Conservation (phyloP, 2,888 invertebrate genomes). For the Meteorus colon region DNA sequence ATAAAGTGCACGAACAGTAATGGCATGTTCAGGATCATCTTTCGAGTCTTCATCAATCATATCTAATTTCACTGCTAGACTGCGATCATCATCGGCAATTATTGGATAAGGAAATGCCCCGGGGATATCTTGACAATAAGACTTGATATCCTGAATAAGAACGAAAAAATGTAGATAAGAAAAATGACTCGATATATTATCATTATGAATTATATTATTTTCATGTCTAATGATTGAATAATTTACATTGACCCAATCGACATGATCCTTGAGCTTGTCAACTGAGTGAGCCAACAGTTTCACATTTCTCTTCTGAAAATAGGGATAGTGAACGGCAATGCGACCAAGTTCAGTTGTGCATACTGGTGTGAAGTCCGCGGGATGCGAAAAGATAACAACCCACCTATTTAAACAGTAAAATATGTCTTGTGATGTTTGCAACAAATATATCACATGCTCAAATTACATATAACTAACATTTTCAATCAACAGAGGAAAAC, state of each 20-base stretch:
- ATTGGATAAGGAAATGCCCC: slow-evolving; percentile 88
- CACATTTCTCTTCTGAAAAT: slow-evolving; percentile 82
- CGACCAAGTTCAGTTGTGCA: slow-evolving; percentile 91
- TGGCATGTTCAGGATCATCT: slow-evolving; percentile 79
- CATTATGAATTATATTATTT: background rate
- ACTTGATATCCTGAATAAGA: slow-evolving; percentile 78
- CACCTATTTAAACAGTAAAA: slow-evolving; percentile 76
- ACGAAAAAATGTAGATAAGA: slow-evolving; percentile 14
- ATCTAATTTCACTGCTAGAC: slow-evolving; percentile 82
- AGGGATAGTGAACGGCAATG: slow-evolving; percentile 80
- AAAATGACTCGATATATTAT: background rate
- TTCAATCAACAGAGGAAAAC: background rate
- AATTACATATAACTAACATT: background rate
- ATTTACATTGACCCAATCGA: slow-evolving; percentile 83
- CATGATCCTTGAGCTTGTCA: slow-evolving; percentile 83
- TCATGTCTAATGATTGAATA: slow-evolving; percentile 20
- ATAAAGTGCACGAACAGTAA: slow-evolving; percentile 85
- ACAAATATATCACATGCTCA: no score
- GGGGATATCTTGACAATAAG: slow-evolving; percentile 81
- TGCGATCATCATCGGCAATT: slow-evolving; percentile 84
- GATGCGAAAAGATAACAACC: slow-evolving; percentile 92
- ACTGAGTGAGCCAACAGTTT: slow-evolving; percentile 88
- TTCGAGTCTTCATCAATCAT: slow-evolving; percentile 87
- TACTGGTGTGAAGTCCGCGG: slow-evolving; percentile 91
- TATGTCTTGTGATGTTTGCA: background rate